Evolutionary conservation across 2,797 vertebrate genomes (phyloP).

Genomic region (Kryptolebias ocellatus): DNA sequence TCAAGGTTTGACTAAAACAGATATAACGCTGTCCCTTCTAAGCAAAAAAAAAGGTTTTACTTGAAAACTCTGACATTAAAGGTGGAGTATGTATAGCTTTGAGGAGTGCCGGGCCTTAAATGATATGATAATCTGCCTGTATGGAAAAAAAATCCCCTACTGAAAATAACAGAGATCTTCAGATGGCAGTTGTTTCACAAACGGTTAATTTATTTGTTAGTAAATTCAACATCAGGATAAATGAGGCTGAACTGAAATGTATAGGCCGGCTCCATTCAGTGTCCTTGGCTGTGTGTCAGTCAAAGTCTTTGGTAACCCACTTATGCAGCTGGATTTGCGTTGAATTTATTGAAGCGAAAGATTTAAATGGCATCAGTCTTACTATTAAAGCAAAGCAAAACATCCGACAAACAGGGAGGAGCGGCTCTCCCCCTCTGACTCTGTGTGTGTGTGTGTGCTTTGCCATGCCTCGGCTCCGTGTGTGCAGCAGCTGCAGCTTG

Average conservation of each 20-base stretch:
- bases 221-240: slow-evolving; percentile 22
- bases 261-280: slow-evolving; percentile 29
- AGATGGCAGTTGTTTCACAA: slow-evolving; percentile 15
- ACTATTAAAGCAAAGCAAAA: slow-evolving; percentile 77
- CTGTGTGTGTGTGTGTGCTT: slow-evolving; percentile 17
- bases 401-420: slow-evolving; percentile 73
- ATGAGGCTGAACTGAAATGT: slow-evolving; percentile 25
- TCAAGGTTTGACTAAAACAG: neutral
- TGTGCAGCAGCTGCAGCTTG: slow-evolving; percentile 77
- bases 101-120: too few species aligned
- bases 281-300: slow-evolving; percentile 40
- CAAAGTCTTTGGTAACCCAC: slow-evolving; percentile 66
- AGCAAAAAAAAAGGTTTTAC: too few species aligned
- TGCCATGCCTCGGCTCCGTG: slow-evolving; percentile 60
- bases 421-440: slow-evolving; percentile 29
- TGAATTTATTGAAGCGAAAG: slow-evolving; percentile 71
- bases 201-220: slow-evolving; percentile 26
- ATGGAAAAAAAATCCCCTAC: slow-evolving; percentile 9
- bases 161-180: neutral
- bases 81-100: too few species aligned
- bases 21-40: too few species aligned
- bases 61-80: too few species aligned
- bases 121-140: neutral
- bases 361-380: slow-evolving; percentile 82
- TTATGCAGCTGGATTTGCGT: slow-evolving; percentile 78